These are phyloP conservation scores for Eupithecia dodoneata DNA, from an alignment of 2,888 invertebrate species.

Conservation along the genomic window DNA sequence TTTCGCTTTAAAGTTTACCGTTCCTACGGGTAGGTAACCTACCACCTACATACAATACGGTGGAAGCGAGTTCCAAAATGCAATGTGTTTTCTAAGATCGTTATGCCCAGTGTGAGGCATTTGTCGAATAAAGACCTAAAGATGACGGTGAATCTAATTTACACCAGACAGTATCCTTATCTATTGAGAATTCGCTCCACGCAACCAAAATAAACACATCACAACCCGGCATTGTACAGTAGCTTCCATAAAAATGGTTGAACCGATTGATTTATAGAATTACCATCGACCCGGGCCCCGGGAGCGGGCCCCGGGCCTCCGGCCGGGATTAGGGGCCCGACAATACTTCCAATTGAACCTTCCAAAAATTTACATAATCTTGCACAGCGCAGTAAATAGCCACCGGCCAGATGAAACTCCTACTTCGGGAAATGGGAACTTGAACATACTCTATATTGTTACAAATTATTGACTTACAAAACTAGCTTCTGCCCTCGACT, in stretches of 20 bases:
- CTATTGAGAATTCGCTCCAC: background rate
- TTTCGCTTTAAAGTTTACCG: background rate
- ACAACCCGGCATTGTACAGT: slow-evolving; percentile 26
- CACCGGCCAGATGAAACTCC: slow-evolving; percentile 21
- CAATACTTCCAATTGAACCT: slow-evolving; percentile 62
- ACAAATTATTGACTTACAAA: background rate
- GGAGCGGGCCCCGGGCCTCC: slow-evolving; percentile 43
- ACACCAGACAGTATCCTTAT: background rate
- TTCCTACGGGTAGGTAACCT: background rate
- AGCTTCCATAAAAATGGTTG: slow-evolving; percentile 43
- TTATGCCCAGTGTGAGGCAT: background rate
- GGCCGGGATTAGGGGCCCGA: slow-evolving; percentile 58
- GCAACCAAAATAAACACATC: slow-evolving; percentile 24
- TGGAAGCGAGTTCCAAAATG: background rate
- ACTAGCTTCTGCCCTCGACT: background rate
- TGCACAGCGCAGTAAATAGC: slow-evolving; percentile 27
- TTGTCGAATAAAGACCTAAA: background rate
- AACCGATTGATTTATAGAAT: slow-evolving; percentile 73
- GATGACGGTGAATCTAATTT: background rate
- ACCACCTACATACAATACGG: background rate
- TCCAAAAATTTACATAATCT: slow-evolving; percentile 66
- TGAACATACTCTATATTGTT: background rate
- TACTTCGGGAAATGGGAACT: background rate
- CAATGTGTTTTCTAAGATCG: too few relatives aligned
- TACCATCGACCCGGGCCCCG: slow-evolving; percentile 54